Base-by-base conservation (phyloP, 2,113 vertebrate genomes). In the Dolichallabes microphthalmus region DNA sequence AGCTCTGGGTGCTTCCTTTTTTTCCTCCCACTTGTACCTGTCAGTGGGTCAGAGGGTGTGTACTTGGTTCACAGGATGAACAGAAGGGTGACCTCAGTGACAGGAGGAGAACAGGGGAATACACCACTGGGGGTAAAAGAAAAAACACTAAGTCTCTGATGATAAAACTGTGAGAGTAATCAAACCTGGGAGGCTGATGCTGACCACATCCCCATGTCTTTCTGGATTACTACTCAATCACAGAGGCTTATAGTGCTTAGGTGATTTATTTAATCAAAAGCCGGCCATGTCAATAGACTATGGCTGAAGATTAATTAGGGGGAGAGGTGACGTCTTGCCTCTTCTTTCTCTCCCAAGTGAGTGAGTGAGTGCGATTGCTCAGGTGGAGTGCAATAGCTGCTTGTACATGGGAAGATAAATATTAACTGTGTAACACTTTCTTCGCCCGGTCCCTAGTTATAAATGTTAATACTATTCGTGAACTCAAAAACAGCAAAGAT, bases 251-350 rank as follows among this genome's bases (percentile, higher is more conserved):
- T 89, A 90, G 86, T 83, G 89, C 90, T 94, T 89, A 91, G 92
- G 89, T 94, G 93, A 94, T 94, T 94, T 94, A 93, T 94, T 93
- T 92, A 94, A 93, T 94, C 93, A 93, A 92, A 93, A 84, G 90
- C 89, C 88, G 92, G 91, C 93, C 88, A 83, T 92, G 92, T 93
- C 92, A 94, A 92, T 93, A 93, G 90, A 91, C 93, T 90, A 89
- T 79, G 91, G 91, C 89, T 90, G 86, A 90, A 92, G 93, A 94
- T 93, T 94, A 92, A 94, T 93, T 93, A 90, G 88, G 86, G 92
- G 87, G 91, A 60, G 86, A 89, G 89, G 89, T 90, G 92, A 90
- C 89, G 91, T 90, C 82, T 90, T 45, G 55, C 30, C 39, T 61
- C 52, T 68, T 20, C 19, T 55, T 58, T 32, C 83, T 66, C 55